Percentiles rank a stretch among this genome's conserved stretches.
Conservation (phyloP, 2,888 invertebrate genomes). For the Norana najaformis region DNA sequence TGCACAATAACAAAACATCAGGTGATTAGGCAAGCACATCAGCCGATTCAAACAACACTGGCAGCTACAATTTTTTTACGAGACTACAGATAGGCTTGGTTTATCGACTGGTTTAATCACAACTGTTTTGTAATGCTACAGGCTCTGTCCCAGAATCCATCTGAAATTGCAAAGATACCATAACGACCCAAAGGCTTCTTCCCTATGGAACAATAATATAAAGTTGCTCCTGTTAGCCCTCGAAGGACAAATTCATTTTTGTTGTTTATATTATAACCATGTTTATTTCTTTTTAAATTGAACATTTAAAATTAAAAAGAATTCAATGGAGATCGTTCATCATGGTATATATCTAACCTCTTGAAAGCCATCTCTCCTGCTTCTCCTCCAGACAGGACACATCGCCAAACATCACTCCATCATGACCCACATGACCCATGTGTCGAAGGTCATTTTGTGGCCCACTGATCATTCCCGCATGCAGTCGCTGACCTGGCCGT, state of each 20-base stretch:
- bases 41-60: neutral
- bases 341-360: slow-evolving; percentile 58
- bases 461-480: slow-evolving; percentile 82
- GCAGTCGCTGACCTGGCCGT: slow-evolving; percentile 29
- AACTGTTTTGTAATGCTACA: neutral
- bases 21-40: neutral
- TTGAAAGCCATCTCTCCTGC: slow-evolving; percentile 72
- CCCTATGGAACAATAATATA: neutral
- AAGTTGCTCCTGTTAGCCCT: neutral
- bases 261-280: no score
- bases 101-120: neutral
- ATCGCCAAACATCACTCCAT: slow-evolving; percentile 96
- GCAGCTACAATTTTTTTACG: neutral
- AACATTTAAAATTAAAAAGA: neutral
- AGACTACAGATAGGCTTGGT: neutral
- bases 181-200: neutral
- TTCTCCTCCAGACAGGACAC: slow-evolving; percentile 72
- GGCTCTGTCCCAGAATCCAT: neutral
- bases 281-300: neutral
- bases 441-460: slow-evolving; percentile 96
- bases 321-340: neutral
- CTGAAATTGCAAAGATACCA: neutral
- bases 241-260: neutral
- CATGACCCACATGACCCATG: slow-evolving; percentile 91
- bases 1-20: neutral